Evolutionary conservation across 2,113 vertebrate species (phyloP), one percentile per base, ranked within the genome.

Genomic region (Coreoperca whiteheadi): DNA sequence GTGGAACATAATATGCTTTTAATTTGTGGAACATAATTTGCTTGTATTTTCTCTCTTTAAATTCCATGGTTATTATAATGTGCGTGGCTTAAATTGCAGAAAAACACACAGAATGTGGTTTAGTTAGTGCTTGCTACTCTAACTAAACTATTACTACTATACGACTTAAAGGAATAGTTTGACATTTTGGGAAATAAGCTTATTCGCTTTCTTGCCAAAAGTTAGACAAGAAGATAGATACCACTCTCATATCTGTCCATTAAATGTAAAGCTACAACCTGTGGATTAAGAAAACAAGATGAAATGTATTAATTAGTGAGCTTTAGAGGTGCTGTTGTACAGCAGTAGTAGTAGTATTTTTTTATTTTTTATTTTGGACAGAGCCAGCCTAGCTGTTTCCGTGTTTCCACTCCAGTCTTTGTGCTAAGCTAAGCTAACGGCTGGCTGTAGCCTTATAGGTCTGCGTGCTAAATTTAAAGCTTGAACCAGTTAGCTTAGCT

Each of bases 1-100:
- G 68, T 23, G 4, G 30, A 48, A 59, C 51, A 59, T 74, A 53
- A 83, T 63, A 63, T 54, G 48, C 70, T 80, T 80, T 85, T 82
- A 74, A 85, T 83, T 74, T 57, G 46, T 25, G 37, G 79, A 63
- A 68, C 41, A 41, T 50, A 28, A 67, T 80, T 39, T 37, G 32
- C 34, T 34, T 37, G 14, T 67, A 43, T 75, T 71, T 72, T 76
- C 21, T 61, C 51, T 63, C 23, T 39, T 72, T 20, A n/a, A 30
- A 68, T 41, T 34, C 1, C 18, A 53, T 46, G 37, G 0, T 69
- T 28, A 4, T 56, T 50, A 66, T 41, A 41, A 34, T 78, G n/a
- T 65, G 37, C 57, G 32, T 39, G 37, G 16, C 50, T 65, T 25
- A 20, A 50, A 48, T 3, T 34, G 51, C 34, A 23, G 23, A 23